phyloP scores from a whole-genome alignment of 2,888 invertebrate genomes.

The Campaea margaritaria region DNA sequence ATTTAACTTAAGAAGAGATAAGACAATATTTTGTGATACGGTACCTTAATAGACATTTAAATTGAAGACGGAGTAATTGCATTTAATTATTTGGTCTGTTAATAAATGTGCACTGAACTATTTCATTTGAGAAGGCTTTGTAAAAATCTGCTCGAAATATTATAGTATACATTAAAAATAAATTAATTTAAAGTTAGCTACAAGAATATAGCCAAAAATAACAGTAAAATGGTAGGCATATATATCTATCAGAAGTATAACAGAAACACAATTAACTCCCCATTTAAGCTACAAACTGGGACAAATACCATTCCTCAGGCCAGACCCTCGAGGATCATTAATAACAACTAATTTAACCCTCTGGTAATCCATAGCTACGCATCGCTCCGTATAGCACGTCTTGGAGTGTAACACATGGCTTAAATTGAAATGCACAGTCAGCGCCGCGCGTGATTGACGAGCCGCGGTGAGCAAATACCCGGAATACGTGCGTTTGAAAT shows the following conservation, averaged over 20 bases:
- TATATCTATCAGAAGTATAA: neutral
- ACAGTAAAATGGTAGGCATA: neutral
- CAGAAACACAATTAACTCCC: conserved; percentile 19
- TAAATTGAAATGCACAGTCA: conserved; percentile 83
- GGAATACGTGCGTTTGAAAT: conserved; percentile 57
- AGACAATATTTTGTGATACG: too few relatives aligned
- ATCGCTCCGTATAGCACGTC: conserved; percentile 37
- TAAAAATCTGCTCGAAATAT: too few relatives aligned
- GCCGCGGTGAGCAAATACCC: conserved; percentile 79
- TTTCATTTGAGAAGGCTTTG: too few relatives aligned
- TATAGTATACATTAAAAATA: too few relatives aligned
- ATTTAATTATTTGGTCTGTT: too few relatives aligned
- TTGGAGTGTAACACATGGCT: conserved; percentile 51
- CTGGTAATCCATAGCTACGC: conserved; percentile 20
- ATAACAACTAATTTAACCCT: conserved; percentile 35
- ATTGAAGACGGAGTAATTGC: too few relatives aligned
- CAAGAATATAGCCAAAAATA: too few relatives aligned
- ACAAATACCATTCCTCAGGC: conserved; percentile 21
- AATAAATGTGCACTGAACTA: too few relatives aligned
- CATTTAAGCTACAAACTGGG: conserved; percentile 20
- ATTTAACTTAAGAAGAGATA: too few relatives aligned
- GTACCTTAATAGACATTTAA: too few relatives aligned
- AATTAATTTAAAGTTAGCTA: too few relatives aligned
- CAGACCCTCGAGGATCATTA: conserved; percentile 32
- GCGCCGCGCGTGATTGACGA: conserved; percentile 80